These are phyloP conservation scores for Pleuronectes platessa DNA, from an alignment of 2,113 vertebrate species.

Conservation along the genomic window DNA sequence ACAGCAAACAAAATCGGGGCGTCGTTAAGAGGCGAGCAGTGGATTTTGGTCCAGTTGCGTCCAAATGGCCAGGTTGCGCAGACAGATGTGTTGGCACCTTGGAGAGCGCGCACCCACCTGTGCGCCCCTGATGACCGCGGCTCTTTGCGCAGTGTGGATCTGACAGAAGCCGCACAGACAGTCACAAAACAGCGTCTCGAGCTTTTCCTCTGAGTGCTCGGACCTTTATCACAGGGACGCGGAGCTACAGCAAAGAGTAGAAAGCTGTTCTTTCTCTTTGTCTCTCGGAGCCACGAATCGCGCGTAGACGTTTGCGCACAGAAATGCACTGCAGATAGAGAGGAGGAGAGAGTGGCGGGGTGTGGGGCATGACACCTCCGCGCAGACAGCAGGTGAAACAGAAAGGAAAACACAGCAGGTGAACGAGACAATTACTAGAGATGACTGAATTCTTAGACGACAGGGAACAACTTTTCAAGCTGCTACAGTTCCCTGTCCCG, in stretches of 20 bases:
- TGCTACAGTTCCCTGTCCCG: neutral
- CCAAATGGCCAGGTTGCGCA: constrained; percentile 38
- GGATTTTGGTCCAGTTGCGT: constrained; percentile 22
- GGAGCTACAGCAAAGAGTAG: constrained; percentile 13
- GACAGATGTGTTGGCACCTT: constrained; percentile 63
- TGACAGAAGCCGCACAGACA: constrained; percentile 17
- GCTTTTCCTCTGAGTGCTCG: constrained; percentile 22
- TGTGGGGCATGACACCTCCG: constrained; percentile 48
- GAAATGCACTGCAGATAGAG: constrained; percentile 68
- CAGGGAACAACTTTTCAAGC: constrained; percentile 38
- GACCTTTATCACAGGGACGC: constrained; percentile 1
- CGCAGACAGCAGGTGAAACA: constrained; percentile 36
- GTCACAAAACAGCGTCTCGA: neutral
- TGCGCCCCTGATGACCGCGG: constrained; percentile 65
- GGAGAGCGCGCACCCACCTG: constrained; percentile 77
- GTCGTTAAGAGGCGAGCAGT: constrained; percentile 12
- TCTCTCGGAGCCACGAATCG: constrained; percentile 53
- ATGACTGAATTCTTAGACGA: neutral
- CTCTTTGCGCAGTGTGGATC: constrained; percentile 66
- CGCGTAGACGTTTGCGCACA: constrained; percentile 67
- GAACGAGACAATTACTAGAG: constrained; percentile 52
- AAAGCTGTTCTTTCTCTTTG: constrained; percentile 59
- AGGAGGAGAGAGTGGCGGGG: constrained; percentile 33
- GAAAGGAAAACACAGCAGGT: constrained; percentile 10
- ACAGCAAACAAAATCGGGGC: constrained; percentile 8